Percentiles rank a stretch among this genome's conserved stretches.
phyloP scores from a whole-genome alignment of 2,888 invertebrate species.

The Escarpia spicata region DNA sequence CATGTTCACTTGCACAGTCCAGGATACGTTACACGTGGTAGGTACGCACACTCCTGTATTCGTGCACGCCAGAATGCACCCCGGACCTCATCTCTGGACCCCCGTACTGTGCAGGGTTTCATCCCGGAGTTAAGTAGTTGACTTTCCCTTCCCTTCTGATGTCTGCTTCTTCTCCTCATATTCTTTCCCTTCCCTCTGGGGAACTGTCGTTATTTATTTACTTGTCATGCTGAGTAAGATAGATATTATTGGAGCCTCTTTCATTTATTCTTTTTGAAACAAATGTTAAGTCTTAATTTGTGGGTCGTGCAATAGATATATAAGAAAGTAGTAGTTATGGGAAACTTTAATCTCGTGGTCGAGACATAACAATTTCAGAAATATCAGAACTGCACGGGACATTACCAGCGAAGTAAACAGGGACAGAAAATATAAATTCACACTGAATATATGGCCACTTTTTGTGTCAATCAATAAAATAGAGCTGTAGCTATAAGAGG shows the following conservation, averaged over 20 bases:
- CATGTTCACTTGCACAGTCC: background rate
- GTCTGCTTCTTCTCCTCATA: background rate
- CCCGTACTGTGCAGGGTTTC: slow-evolving; percentile 50
- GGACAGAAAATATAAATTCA: no score
- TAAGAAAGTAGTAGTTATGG: no score
- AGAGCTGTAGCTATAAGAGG: background rate
- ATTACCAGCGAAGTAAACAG: no score
- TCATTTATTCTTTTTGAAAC: no score
- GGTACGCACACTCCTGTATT: background rate
- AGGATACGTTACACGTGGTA: background rate
- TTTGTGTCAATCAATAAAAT: background rate
- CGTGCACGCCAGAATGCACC: background rate
- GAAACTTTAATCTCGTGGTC: no score
- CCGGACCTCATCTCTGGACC: background rate
- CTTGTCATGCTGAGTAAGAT: background rate
- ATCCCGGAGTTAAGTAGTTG: slow-evolving; percentile 48
- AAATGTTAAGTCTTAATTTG: no score
- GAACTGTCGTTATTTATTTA: no score
- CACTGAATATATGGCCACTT: background rate
- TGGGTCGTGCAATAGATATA: no score
- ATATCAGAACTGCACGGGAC: no score
- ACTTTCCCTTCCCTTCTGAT: background rate
- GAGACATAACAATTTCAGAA: no score
- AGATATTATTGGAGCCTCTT: background rate
- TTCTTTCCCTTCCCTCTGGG: background rate